phyloP scores from a whole-genome alignment of 2,888 invertebrate species.

The Leucozona laternaria region DNA sequence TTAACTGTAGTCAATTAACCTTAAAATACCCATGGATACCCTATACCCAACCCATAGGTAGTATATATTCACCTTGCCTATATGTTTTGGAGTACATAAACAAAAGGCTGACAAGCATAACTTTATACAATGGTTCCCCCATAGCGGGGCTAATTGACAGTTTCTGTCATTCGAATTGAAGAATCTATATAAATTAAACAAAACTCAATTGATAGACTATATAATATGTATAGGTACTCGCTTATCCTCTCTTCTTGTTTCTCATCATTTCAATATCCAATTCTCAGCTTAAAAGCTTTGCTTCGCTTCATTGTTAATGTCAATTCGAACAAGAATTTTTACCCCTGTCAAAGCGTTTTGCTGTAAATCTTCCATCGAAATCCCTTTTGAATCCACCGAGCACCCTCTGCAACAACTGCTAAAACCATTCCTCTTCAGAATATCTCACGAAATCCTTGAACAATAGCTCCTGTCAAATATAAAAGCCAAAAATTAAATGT shows the following conservation, averaged over 20 bases:
- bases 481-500: conserved; percentile 70
- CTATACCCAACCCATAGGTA: too few relatives aligned
- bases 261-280: conserved; percentile 23
- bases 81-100: too few relatives aligned
- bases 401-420: conserved; percentile 25
- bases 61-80: too few relatives aligned
- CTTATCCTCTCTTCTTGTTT: neutral
- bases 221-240: too few relatives aligned
- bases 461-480: conserved; percentile 68
- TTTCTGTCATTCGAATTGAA: neutral
- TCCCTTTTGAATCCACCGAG: conserved; percentile 50
- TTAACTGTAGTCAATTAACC: too few relatives aligned
- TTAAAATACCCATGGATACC: too few relatives aligned
- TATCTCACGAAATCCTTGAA: conserved; percentile 66
- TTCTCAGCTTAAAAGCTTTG: conserved; percentile 32
- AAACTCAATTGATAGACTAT: neutral
- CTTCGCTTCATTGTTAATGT: neutral
- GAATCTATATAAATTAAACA: neutral
- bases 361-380: conserved; percentile 63
- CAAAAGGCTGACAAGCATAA: too few relatives aligned
- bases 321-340: conserved; percentile 36
- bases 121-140: too few relatives aligned
- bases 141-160: neutral
- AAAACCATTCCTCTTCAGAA: conserved; percentile 19
- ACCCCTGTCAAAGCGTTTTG: conserved; percentile 23